A percentile compares a stretch with the other conserved stretches of the same genome.
phyloP scores from a whole-genome alignment of 2,797 vertebrate genomes.

The Cichlasoma orientale region DNA sequence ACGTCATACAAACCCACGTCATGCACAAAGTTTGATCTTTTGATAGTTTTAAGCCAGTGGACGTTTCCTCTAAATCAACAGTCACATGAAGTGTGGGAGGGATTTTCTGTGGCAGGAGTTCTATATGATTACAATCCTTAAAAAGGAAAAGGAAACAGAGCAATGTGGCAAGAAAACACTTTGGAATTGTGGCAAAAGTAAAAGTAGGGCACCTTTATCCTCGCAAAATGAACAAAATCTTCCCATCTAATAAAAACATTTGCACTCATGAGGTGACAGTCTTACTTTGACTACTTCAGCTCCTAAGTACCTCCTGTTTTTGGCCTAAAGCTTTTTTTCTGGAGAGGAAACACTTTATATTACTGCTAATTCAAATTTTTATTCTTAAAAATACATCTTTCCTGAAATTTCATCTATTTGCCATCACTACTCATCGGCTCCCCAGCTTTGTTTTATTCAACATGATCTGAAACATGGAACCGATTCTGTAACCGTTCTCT shows the following conservation, averaged over 20 bases:
- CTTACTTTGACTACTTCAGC: not conserved
- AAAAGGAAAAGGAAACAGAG: not conserved
- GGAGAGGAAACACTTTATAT: not conserved
- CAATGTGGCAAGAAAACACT: not conserved
- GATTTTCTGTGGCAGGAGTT: not conserved
- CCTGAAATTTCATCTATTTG: not conserved
- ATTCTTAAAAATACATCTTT: not conserved
- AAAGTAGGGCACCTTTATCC: not conserved
- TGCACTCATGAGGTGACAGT: not conserved
- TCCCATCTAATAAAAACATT: not conserved
- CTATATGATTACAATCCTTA: not conserved
- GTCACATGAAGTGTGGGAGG: not conserved
- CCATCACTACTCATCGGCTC: not conserved
- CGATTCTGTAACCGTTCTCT: slow-evolving; percentile 2
- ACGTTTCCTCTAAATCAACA: not conserved
- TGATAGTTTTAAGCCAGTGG: not conserved
- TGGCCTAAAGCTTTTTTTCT: not conserved
- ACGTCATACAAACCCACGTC: too few relatives aligned
- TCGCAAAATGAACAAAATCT: too few relatives aligned
- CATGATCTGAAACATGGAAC: not conserved
- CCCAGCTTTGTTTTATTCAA: slow-evolving; percentile 10
- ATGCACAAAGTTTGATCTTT: not conserved
- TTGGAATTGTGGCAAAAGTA: not conserved
- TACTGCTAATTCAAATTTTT: not conserved
- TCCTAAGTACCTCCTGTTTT: not conserved